These are phyloP conservation scores for Gasterosteus aculeatus DNA, from an alignment of 2,113 vertebrate species.

Conservation along the genomic window DNA sequence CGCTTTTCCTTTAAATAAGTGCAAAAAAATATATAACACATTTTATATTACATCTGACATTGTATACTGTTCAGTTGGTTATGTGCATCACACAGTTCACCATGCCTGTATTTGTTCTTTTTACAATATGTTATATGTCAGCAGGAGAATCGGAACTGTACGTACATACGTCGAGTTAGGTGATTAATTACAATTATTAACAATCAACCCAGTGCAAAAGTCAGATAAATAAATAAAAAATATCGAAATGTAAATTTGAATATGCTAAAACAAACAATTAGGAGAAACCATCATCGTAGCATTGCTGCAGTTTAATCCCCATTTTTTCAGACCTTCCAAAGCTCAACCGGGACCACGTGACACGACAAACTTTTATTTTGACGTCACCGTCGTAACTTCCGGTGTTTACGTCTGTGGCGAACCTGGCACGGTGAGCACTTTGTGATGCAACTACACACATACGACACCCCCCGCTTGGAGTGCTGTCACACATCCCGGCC, in stretches of 20 bases:
- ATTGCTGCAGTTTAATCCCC: neutral
- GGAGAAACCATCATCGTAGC: neutral
- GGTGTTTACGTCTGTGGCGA: neutral
- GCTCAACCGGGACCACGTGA: neutral
- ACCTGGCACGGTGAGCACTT: too few species aligned
- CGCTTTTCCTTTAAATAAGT: neutral
- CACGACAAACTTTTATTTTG: constrained; percentile 51
- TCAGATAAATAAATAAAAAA: too few species aligned
- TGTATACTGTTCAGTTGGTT: neutral
- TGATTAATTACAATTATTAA: too few species aligned
- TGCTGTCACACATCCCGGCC: constrained; percentile 32
- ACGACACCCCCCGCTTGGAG: constrained; percentile 36
- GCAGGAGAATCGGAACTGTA: too few species aligned
- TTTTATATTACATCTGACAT: neutral
- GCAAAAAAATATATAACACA: neutral
- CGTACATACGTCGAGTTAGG: too few species aligned
- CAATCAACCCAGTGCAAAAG: too few species aligned
- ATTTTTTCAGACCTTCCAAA: neutral
- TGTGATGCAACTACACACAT: neutral
- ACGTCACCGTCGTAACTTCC: constrained; percentile 22
- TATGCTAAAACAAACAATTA: too few species aligned
- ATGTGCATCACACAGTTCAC: too few species aligned
- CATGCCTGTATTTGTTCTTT: too few species aligned
- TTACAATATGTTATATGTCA: too few species aligned
- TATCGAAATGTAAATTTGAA: too few species aligned